Evolutionary conservation across 2,888 invertebrate species (phyloP).

Genomic region (Diloba caeruleocephala): DNA sequence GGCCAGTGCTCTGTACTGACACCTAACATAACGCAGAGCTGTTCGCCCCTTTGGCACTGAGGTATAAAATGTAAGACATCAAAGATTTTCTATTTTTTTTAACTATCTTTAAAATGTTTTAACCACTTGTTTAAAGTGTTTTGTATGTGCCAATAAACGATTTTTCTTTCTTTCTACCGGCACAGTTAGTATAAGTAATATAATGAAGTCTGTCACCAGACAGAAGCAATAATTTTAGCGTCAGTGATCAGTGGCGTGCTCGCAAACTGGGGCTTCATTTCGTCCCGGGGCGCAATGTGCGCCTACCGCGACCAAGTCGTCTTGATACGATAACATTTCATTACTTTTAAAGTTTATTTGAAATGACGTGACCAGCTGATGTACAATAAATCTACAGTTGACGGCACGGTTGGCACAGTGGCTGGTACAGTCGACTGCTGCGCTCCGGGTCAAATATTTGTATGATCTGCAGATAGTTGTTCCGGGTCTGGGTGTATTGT

Average conservation of each 20-base stretch:
- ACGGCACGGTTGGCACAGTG: too few species aligned
- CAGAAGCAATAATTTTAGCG: constrained; percentile 47
- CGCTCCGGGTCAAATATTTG: too few species aligned
- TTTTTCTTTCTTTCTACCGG: background rate
- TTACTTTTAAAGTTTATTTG: background rate
- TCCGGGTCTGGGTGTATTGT: too few species aligned
- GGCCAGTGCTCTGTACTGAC: too few species aligned
- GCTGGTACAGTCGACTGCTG: too few species aligned
- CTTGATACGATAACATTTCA: constrained; percentile 22
- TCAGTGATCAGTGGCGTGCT: constrained; percentile 44
- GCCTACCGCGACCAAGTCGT: constrained; percentile 10
- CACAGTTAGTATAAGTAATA: constrained; percentile 20
- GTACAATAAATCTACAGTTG: background rate
- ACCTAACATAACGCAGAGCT: too few species aligned
- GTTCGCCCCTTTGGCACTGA: too few species aligned
- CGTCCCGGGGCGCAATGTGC: constrained; percentile 47
- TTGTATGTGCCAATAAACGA: background rate
- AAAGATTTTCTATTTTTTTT: too few species aligned
- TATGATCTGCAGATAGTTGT: too few species aligned
- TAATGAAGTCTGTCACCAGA: constrained; percentile 46
- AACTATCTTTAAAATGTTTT: too few species aligned
- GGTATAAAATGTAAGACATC: too few species aligned
- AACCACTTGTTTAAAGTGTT: too few species aligned
- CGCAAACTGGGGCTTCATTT: constrained; percentile 45
- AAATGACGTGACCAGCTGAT: background rate